Conservation (phyloP, 1,140 invertebrate species). For the Apis cerana region DNA sequence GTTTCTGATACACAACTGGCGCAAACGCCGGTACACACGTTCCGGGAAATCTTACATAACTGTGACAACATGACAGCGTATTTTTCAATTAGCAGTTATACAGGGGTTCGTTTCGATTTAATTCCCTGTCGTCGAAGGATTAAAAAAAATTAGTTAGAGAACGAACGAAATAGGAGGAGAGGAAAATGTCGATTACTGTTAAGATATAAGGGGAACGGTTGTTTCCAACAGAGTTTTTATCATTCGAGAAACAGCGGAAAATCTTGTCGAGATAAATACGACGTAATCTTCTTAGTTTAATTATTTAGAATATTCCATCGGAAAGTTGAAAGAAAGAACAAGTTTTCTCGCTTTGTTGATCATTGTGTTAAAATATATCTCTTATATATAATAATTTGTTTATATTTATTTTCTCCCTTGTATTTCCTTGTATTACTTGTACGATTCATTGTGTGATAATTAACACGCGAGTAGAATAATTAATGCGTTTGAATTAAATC, state of each 20-base stretch:
- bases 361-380: too few relatives aligned
- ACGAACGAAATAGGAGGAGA: not conserved
- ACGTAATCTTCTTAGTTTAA: constrained; percentile 6
- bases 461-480: too few relatives aligned
- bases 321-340: not conserved
- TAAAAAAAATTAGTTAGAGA: not conserved
- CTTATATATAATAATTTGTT: too few relatives aligned
- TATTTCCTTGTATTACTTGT: too few relatives aligned
- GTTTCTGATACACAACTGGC: not conserved
- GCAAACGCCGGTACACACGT: not conserved
- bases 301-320: not conserved
- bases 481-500: too few relatives aligned
- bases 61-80: not conserved
- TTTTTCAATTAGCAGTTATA: not conserved
- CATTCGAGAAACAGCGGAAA: too few relatives aligned
- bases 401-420: too few relatives aligned
- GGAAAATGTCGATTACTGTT: constrained; percentile 12
- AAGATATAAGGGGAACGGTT: not conserved
- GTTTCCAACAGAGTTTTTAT: not conserved
- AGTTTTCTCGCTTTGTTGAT: not conserved
- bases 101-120: not conserved
- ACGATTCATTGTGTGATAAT: too few relatives aligned
- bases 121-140: not conserved
- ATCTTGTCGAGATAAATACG: not conserved
- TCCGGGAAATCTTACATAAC: not conserved